Evolutionary conservation across 2,797 vertebrate species (phyloP).

Genomic region (Anas bernieri): DNA sequence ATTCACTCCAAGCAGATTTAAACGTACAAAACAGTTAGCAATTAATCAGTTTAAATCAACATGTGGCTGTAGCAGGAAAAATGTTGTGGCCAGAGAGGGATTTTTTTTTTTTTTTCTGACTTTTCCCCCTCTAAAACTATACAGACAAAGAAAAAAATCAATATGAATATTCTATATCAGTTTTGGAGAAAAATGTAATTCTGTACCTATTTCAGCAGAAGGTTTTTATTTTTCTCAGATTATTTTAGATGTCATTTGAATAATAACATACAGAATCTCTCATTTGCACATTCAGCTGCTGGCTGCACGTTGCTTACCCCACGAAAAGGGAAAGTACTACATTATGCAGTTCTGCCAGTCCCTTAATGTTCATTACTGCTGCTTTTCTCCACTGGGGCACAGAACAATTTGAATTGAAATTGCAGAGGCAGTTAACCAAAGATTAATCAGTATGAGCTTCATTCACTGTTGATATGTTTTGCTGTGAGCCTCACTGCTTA

Average conservation of each 20-base stretch:
- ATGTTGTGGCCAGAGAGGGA: not conserved
- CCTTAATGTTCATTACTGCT: slow-evolving; percentile 29
- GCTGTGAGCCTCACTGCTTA: not conserved
- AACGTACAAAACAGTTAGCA: not conserved
- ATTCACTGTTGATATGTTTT: not conserved
- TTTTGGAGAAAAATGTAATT: not conserved
- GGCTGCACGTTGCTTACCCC: not conserved
- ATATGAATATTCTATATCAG: not conserved
- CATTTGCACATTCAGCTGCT: not conserved
- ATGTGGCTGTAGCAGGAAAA: not conserved
- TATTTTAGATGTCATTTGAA: not conserved
- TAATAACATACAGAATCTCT: not conserved
- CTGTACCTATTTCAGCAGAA: not conserved
- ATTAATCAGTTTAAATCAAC: not conserved
- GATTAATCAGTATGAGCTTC: not conserved
- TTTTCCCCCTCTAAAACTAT: not conserved
- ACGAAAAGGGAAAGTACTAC: not conserved
- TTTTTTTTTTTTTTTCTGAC: not conserved
- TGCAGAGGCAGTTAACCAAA: slow-evolving; percentile 26
- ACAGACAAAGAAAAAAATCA: not conserved
- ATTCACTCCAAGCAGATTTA: not conserved
- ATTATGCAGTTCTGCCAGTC: not conserved
- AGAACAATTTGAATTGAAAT: not conserved
- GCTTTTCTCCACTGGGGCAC: not conserved
- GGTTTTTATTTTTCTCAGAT: not conserved